Percentiles rank a stretch among this genome's conserved stretches.
These are phyloP conservation scores for Slavum lentiscoides DNA, from an alignment of 2,888 invertebrate species.

Conservation along the genomic window DNA sequence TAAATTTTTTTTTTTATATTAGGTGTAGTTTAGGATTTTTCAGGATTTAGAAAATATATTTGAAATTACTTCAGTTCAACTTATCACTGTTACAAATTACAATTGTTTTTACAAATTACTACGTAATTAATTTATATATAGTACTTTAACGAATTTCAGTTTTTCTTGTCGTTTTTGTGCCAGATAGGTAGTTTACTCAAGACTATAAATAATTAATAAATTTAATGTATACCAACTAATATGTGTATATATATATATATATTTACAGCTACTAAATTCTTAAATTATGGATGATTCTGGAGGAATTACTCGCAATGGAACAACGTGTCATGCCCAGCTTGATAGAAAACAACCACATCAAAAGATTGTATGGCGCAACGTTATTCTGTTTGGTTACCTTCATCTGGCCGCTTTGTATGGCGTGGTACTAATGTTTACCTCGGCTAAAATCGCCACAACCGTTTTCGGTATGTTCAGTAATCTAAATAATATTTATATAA, in stretches of 20 bases:
- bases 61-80: neutral
- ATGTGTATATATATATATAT: neutral
- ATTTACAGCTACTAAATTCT: constrained; percentile 11
- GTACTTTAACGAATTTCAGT: too few species aligned
- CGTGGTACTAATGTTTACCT: constrained; percentile 71
- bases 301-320: neutral
- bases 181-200: neutral
- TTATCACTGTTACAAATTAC: neutral
- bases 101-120: too few species aligned
- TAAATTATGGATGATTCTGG: constrained; percentile 23
- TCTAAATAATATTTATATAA: constrained; percentile 5
- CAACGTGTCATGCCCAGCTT: neutral
- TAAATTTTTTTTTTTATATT: too few species aligned
- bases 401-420: constrained; percentile 79
- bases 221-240: neutral
- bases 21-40: neutral
- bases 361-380: constrained; percentile 79
- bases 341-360: constrained; percentile 13
- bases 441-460: constrained; percentile 74
- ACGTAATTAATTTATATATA: too few species aligned
- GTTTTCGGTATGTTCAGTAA: constrained; percentile 70
- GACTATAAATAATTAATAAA: neutral
- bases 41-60: neutral
- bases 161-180: too few species aligned
- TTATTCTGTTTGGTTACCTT: constrained; percentile 74